These are phyloP conservation scores for Tachina lurida DNA, from an alignment of 2,888 invertebrate species.

Conservation along the genomic window DNA sequence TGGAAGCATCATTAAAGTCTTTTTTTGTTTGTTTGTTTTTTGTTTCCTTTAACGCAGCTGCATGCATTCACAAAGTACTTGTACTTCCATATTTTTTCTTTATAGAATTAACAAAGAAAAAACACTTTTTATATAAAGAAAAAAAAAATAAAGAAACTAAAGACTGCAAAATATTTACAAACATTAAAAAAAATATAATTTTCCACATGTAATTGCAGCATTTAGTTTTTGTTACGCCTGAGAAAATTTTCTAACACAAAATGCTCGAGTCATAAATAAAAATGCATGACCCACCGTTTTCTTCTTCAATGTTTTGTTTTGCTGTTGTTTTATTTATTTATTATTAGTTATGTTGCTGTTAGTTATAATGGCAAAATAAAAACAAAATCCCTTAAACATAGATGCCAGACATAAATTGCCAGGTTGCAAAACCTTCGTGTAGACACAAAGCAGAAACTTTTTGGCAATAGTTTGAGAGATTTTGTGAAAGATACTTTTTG, in stretches of 20 bases:
- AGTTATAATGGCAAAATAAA: constrained; percentile 1
- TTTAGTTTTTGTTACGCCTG: constrained; percentile 61
- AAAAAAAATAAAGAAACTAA: constrained; percentile 9
- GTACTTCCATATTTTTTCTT: constrained; percentile 5
- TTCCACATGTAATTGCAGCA: constrained; percentile 70
- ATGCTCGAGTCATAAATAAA: constrained; percentile 46
- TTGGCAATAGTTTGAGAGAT: too few relatives aligned
- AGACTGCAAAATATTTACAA: constrained; percentile 44
- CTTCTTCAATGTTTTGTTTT: constrained; percentile 14
- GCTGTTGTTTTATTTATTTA: background rate
- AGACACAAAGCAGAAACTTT: too few relatives aligned
- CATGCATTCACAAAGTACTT: constrained; percentile 1
- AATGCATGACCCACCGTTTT: constrained; percentile 7
- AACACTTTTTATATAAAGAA: background rate
- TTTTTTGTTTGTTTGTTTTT: constrained; percentile 1
- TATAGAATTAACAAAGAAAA: constrained; percentile 25
- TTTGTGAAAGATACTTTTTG: too few relatives aligned
- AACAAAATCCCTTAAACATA: background rate
- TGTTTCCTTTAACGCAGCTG: background rate
- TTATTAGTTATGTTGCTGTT: background rate
- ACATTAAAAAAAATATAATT: constrained; percentile 41
- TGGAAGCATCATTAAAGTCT: constrained; percentile 7
- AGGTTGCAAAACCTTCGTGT: background rate
- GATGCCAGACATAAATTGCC: background rate
- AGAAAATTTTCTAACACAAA: constrained; percentile 64